These are phyloP conservation scores for Epinotia ramella DNA, from an alignment of 2,888 invertebrate species.

Conservation along the genomic window DNA sequence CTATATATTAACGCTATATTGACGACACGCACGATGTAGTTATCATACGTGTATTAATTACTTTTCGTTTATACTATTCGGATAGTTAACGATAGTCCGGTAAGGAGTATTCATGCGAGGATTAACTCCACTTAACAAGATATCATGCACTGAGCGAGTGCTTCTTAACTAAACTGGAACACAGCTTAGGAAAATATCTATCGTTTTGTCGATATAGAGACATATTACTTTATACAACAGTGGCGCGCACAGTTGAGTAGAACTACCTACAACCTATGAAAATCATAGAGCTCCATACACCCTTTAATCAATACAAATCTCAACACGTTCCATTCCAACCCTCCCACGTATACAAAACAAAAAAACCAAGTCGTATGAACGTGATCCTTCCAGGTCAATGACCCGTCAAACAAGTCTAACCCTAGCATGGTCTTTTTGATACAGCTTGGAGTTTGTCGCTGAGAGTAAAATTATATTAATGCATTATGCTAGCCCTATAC, in stretches of 20 bases:
- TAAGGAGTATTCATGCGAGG: background rate
- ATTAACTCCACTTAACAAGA: background rate
- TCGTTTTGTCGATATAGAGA: background rate
- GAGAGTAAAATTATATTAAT: background rate
- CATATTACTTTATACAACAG: background rate
- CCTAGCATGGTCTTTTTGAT: conserved; percentile 12
- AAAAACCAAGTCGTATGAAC: conserved; percentile 9
- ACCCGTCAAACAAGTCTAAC: background rate
- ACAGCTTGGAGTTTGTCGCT: background rate
- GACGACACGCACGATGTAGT: background rate
- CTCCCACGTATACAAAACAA: conserved; percentile 1
- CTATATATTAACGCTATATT: conserved; percentile 16
- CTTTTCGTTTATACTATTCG: background rate
- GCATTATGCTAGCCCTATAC: conserved; percentile 12
- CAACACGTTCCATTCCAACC: background rate
- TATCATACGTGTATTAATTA: background rate
- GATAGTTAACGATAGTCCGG: background rate
- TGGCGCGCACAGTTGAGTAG: background rate
- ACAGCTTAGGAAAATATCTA: background rate
- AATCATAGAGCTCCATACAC: background rate
- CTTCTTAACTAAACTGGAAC: background rate
- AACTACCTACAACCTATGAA: background rate
- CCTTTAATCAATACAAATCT: conserved; percentile 14
- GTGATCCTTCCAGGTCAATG: conserved; percentile 8
- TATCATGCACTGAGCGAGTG: background rate